A percentile compares a stretch with the other conserved stretches of the same genome.
phyloP scores from a whole-genome alignment of 2,113 vertebrate species.

The Cairina moschata region DNA sequence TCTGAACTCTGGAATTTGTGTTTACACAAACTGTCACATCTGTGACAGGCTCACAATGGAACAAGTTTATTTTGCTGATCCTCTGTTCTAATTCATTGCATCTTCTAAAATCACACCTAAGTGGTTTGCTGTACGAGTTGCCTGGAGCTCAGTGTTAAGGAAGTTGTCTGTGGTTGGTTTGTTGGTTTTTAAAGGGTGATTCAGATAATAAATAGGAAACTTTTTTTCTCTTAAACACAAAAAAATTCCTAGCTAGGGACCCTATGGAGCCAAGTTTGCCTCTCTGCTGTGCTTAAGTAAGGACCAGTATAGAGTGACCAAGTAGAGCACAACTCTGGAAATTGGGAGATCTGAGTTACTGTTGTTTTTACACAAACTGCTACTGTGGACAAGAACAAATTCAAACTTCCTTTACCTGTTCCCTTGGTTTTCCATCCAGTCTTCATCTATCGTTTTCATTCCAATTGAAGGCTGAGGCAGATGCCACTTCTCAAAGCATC shows the following conservation, averaged over 20 bases:
- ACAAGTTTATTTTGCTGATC: neutral
- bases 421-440: neutral
- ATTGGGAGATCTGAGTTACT: neutral
- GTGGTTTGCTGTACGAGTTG: neutral
- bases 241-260: neutral
- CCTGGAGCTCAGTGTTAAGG: neutral
- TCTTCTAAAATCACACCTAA: neutral
- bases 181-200: neutral
- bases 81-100: neutral
- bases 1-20: neutral
- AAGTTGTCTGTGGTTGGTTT: neutral
- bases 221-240: neutral
- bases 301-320: neutral
- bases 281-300: neutral
- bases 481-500: neutral
- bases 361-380: rapidly evolving
- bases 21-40: neutral
- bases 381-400: neutral
- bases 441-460: neutral
- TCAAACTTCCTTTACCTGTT: neutral
- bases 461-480: neutral
- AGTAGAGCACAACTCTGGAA: neutral
- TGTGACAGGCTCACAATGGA: neutral
- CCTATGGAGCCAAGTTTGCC: neutral
- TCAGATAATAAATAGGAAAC: neutral